phyloP scores from a whole-genome alignment of 2,113 vertebrate species.

The Oncorhynchus mykiss region DNA sequence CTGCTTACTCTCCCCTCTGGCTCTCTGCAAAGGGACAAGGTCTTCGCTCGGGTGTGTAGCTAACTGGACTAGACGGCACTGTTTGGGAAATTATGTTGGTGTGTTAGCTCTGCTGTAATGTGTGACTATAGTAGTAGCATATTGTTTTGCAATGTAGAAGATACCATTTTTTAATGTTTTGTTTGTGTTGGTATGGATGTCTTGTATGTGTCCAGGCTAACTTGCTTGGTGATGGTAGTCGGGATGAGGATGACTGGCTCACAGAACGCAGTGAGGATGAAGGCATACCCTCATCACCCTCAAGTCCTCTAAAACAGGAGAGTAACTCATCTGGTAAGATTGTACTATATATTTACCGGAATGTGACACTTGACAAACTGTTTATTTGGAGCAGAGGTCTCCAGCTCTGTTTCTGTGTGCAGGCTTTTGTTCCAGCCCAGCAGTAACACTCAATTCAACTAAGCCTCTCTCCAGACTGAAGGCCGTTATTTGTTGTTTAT shows the following conservation, averaged over 20 bases:
- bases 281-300: accelerated
- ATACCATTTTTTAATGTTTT: too few species aligned
- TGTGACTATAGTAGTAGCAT: too few species aligned
- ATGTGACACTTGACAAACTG: neutral
- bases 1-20: slow-evolving; percentile 61
- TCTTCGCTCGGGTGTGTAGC: slow-evolving; percentile 66
- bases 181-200: neutral
- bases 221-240: neutral
- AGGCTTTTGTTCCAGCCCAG: too few species aligned
- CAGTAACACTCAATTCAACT: too few species aligned
- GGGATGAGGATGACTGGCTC: neutral
- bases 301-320: too few species aligned
- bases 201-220: slow-evolving; percentile 22
- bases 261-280: neutral
- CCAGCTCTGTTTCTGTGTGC: too few species aligned
- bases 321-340: neutral
- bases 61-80: neutral
- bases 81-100: too few species aligned
- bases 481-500: too few species aligned
- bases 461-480: too few species aligned
- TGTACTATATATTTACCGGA: too few species aligned
- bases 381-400: neutral
- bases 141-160: neutral
- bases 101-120: too few species aligned
- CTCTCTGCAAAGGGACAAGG: slow-evolving; percentile 39